These are phyloP conservation scores for Eulimnadia texana DNA, from an alignment of 1,140 invertebrate species.

Conservation along the genomic window DNA sequence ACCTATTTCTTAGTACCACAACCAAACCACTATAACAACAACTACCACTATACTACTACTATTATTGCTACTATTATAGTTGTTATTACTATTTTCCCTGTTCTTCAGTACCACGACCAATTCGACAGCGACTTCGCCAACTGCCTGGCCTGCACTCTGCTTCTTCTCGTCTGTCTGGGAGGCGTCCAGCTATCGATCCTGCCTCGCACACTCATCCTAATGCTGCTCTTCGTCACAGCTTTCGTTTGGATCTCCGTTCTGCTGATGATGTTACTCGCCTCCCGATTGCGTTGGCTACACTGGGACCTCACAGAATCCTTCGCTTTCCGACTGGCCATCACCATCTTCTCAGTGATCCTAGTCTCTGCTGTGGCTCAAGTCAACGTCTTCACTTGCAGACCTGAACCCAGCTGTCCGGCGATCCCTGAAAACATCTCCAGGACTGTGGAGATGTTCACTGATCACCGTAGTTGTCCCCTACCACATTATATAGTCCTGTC, in stretches of 20 bases:
- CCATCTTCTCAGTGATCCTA: slow-evolving; percentile 66
- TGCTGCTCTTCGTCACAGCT: slow-evolving; percentile 66
- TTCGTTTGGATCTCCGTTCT: slow-evolving; percentile 76
- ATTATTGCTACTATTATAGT: background rate
- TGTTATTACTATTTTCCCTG: background rate
- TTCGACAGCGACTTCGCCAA: slow-evolving; percentile 52
- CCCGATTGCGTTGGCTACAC: slow-evolving; percentile 56
- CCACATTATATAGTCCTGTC: slow-evolving; percentile 73
- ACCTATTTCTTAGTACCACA: too few species aligned
- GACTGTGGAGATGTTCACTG: slow-evolving; percentile 14
- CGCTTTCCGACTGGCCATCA: slow-evolving; percentile 62
- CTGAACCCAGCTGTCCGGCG: slow-evolving; percentile 29
- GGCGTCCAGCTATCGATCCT: slow-evolving; percentile 49
- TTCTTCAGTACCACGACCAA: slow-evolving; percentile 49
- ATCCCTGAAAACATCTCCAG: background rate
- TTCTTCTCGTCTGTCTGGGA: slow-evolving; percentile 43
- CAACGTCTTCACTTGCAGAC: slow-evolving; percentile 63
- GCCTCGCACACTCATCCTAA: slow-evolving; percentile 61
- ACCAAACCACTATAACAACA: too few species aligned
- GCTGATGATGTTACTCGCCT: slow-evolving; percentile 63
- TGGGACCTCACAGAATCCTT: slow-evolving; percentile 73
- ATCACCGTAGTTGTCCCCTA: slow-evolving; percentile 53
- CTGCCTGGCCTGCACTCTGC: slow-evolving; percentile 47
- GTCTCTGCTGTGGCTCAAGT: slow-evolving; percentile 75
- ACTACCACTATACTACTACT: too few species aligned